phyloP scores from a whole-genome alignment of 2,797 vertebrate species.

The Cottoperca gobio region DNA sequence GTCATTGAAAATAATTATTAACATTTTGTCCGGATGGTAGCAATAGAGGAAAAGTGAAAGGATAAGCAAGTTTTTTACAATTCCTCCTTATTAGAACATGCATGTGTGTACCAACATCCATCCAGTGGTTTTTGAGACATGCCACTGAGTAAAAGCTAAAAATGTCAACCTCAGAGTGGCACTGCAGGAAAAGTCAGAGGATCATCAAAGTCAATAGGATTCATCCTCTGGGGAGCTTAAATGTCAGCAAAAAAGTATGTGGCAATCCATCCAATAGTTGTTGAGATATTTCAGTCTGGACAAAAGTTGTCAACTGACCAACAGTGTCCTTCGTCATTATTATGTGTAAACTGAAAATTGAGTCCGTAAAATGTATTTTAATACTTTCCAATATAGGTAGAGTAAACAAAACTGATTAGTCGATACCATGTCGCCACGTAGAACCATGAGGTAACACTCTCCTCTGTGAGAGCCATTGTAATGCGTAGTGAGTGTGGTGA shows the following conservation, averaged over 20 bases:
- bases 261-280: not conserved
- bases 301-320: not conserved
- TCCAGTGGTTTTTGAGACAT: not conserved
- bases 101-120: too few relatives aligned
- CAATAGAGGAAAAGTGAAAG: not conserved
- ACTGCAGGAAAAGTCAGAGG: not conserved
- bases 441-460: conserved; percentile 5
- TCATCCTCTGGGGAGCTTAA: not conserved
- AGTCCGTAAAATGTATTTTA: not conserved
- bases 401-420: not conserved
- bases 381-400: not conserved
- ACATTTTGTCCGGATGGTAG: not conserved
- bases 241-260: not conserved
- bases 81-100: not conserved
- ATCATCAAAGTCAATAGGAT: not conserved
- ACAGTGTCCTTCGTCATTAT: not conserved
- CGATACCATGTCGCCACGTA: conserved; percentile 2
- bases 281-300: not conserved
- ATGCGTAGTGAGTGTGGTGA: conserved; percentile 53
- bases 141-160: not conserved
- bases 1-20: not conserved
- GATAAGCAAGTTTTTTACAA: not conserved
- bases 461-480: conserved; percentile 30
- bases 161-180: not conserved
- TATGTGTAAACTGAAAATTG: not conserved